Percentiles rank a stretch among this genome's conserved stretches.
phyloP scores from a whole-genome alignment of 2,113 vertebrate genomes.

The Muntiacus reevesi region DNA sequence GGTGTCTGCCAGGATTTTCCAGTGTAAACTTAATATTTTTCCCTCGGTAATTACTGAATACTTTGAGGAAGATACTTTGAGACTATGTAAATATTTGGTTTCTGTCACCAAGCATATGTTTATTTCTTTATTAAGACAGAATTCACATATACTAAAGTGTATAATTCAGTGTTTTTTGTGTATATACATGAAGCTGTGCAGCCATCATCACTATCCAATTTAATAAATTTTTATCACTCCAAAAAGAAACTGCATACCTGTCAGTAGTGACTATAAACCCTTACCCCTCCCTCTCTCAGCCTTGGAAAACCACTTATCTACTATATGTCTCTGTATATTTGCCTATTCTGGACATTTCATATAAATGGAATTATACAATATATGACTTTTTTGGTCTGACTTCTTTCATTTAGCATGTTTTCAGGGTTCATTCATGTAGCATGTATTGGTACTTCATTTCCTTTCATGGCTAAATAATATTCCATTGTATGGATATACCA shows the following conservation, averaged over 20 bases:
- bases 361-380: not conserved
- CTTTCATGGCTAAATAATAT: not conserved
- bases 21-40: not conserved
- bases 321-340: not conserved
- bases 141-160: not conserved
- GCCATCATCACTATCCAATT: not conserved
- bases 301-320: not conserved
- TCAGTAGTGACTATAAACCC: not conserved
- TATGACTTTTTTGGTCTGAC: not conserved
- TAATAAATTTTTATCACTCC: not conserved
- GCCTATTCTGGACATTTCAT: not conserved
- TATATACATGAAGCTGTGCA: not conserved
- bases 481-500: not conserved
- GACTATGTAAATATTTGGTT: not conserved
- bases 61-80: not conserved
- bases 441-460: not conserved
- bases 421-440: not conserved
- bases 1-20: not conserved
- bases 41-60: not conserved
- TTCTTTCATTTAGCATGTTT: not conserved
- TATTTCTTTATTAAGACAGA: not conserved
- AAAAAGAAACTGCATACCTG: not conserved
- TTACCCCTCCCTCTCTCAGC: not conserved
- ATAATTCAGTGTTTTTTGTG: not conserved
- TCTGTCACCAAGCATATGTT: not conserved